Conservation (phyloP, 1,140 invertebrate species). For the Ridgeia piscesae region DNA sequence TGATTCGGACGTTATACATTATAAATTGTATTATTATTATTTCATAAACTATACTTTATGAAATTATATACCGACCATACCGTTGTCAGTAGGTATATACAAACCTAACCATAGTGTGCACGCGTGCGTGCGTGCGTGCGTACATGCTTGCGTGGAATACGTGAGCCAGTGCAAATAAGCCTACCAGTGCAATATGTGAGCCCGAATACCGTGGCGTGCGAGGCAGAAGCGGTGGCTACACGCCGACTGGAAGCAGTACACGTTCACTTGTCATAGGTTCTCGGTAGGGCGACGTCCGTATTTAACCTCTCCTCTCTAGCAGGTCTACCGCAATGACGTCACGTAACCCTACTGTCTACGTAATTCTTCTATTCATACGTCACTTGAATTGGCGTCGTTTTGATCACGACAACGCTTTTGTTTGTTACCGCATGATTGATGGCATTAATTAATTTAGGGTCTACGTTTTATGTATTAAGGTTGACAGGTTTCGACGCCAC, state of each 20-base stretch:
- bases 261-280: background rate
- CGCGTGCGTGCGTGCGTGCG: no score
- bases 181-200: background rate
- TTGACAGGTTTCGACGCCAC: no score
- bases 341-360: background rate
- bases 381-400: background rate
- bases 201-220: background rate
- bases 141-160: no score
- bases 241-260: background rate
- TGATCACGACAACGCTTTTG: background rate
- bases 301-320: background rate
- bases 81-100: no score
- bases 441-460: background rate
- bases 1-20: no score
- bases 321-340: background rate
- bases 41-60: background rate
- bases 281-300: background rate
- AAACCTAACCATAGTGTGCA: background rate
- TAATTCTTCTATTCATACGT: background rate
- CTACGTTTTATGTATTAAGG: no score
- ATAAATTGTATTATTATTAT: no score
- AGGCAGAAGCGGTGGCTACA: background rate
- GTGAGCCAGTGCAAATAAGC: no score
- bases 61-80: background rate
- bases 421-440: background rate